Evolutionary conservation across 1,140 invertebrate genomes (phyloP), one percentile per base, ranked within the genome.

Genomic region (Bombus impatiens): DNA sequence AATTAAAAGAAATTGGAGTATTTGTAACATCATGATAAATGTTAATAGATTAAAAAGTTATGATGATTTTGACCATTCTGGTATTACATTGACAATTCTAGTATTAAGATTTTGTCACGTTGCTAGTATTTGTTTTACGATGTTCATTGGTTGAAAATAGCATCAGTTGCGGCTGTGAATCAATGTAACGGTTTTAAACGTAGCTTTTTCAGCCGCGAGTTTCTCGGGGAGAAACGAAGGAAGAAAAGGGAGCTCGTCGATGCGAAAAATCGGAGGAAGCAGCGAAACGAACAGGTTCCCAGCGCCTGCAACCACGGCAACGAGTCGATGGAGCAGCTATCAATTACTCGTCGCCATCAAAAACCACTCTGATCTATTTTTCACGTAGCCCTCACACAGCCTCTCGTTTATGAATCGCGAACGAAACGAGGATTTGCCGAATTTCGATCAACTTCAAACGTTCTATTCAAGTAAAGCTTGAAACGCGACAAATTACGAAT

Each of bases 321-420:
- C 59, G 80, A 77, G 65, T 90, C 87, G 90, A 84, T 76, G 86
- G 82, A 88, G 86, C 79, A 85, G 79, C 92, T 91, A 93, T 94
- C 91, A 94, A 93, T 94, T 93, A 92, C 86, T 87, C 86, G 86
- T 84, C 88, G 91, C 82, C 88, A 86, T 90, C 85, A 81, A 68
- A 87, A 86, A 84, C 77, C 77, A 76, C 85, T 87, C 90, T 89
- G 92, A 94, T 93, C 91, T 93, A 93, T 93, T 93, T 93, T 87
- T 88, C 88, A 74, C 86, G 87, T 87, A 37, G 13, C 40, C 81
- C 87, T 78, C 86, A 87, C 25, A 4, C 88, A 88, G 87, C 4
- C 12, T 25, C 1, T 86, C 89, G 90, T 91, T 91, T 87, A 82
- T 86, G 91, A 89, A 53, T 40, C 44, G 18, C 28, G 1, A 44